Evolutionary conservation across 1,140 invertebrate genomes (phyloP).

Genomic region (Gerris buenoi): DNA sequence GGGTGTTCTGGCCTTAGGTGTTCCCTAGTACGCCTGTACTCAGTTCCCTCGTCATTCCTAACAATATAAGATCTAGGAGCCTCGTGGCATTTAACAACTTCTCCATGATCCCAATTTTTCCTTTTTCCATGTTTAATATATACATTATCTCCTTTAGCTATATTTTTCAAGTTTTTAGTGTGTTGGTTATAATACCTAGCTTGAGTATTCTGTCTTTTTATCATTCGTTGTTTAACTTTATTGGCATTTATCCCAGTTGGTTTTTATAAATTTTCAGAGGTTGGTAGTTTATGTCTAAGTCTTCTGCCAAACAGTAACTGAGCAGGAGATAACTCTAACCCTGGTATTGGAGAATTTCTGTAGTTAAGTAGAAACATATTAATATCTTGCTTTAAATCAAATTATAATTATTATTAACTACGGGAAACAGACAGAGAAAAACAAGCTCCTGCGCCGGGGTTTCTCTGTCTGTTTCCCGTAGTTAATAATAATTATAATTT

Average conservation of each 20-base stretch:
- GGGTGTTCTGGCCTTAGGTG: background rate
- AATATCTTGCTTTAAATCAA: constrained; percentile 7
- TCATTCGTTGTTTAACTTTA: background rate
- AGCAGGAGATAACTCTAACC: constrained; percentile 10
- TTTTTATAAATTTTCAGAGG: background rate
- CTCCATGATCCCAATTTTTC: background rate
- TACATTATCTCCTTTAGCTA: background rate
- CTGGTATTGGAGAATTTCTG: constrained; percentile 10
- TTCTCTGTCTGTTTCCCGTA: too few species aligned
- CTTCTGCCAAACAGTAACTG: constrained; percentile 3
- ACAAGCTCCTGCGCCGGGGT: too few species aligned
- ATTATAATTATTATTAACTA: too few species aligned
- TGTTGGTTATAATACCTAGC: background rate
- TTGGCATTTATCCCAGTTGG: background rate
- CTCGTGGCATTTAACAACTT: background rate
- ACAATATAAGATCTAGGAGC: background rate
- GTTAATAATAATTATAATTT: too few species aligned
- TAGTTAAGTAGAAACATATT: constrained; percentile 13
- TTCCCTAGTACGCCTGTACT: background rate
- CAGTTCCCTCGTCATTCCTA: background rate
- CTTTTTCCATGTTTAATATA: background rate
- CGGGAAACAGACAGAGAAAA: too few species aligned
- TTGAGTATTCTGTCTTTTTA: background rate
- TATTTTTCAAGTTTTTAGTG: background rate
- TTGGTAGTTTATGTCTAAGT: constrained; percentile 2